Percentiles rank a stretch among this genome's conserved stretches.
Evolutionary conservation across 2,113 vertebrate species (phyloP).

Genomic region (Rhegmatorhina hoffmannsi): DNA sequence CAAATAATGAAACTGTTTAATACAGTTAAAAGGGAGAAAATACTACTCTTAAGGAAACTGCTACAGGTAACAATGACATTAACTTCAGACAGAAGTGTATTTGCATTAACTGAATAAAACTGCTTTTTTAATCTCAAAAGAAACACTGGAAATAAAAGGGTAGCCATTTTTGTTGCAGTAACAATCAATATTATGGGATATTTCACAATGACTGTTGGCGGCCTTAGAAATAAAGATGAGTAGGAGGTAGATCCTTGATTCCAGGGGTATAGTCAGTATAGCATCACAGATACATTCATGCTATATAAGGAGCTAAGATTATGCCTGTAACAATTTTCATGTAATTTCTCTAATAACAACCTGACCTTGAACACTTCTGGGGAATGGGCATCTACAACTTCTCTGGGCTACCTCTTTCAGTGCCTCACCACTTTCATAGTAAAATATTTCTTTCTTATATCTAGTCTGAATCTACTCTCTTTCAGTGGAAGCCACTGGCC

Average conservation of each 20-base stretch:
- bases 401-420: no score
- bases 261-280: background rate
- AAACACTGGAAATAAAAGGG: background rate
- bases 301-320: background rate
- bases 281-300: background rate
- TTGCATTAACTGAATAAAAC: background rate
- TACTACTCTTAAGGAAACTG: background rate
- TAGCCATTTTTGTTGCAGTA: background rate
- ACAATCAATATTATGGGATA: background rate
- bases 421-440: rapidly evolving
- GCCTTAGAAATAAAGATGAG: background rate
- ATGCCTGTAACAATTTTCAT: background rate
- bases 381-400: background rate
- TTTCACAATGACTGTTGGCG: background rate
- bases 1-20: background rate
- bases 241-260: background rate
- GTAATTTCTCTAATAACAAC: background rate
- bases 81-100: background rate
- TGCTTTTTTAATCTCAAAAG: background rate
- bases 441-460: background rate
- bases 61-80: background rate
- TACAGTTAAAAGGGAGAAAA: background rate
- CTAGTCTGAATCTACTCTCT: background rate
- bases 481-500: background rate
- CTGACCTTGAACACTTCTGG: background rate